A percentile compares a stretch with the other conserved stretches of the same genome.
phyloP scores from a whole-genome alignment of 2,888 invertebrate species.

The Phengaris arion region DNA sequence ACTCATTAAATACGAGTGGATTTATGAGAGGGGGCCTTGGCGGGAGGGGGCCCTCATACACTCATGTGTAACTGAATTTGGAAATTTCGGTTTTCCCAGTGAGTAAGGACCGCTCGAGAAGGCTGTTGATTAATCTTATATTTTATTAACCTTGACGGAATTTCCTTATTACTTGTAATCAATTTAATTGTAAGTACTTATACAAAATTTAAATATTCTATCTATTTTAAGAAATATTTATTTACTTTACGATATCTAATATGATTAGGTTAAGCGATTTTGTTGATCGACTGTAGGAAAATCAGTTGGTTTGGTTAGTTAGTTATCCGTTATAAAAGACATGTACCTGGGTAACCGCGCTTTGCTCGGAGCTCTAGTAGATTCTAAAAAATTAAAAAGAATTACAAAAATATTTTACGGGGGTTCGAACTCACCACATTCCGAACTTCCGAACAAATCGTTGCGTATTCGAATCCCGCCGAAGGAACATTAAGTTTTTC shows the following conservation, averaged over 20 bases:
- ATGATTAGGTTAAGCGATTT: too few relatives aligned
- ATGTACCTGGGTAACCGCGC: too few relatives aligned
- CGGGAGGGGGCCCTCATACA: constrained; percentile 46
- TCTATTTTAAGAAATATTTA: not conserved
- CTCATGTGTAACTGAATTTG: constrained; percentile 38
- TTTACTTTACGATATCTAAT: not conserved
- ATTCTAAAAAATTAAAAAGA: too few relatives aligned
- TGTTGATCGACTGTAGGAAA: too few relatives aligned
- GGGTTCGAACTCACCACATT: too few relatives aligned
- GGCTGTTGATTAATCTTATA: constrained; percentile 18
- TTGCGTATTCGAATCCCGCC: too few relatives aligned
- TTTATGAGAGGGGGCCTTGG: constrained; percentile 53
- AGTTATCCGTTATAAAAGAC: too few relatives aligned
- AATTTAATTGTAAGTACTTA: not conserved
- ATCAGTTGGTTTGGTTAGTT: too few relatives aligned
- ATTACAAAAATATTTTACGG: too few relatives aligned
- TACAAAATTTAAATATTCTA: not conserved
- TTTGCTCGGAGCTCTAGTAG: too few relatives aligned
- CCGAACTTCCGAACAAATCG: too few relatives aligned
- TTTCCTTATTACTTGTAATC: constrained; percentile 2
- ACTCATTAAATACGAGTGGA: constrained; percentile 72
- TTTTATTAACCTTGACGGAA: not conserved
- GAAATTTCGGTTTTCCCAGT: constrained; percentile 30
- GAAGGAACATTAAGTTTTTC: too few relatives aligned
- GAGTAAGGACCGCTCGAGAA: not conserved